Evolutionary conservation across 2,113 vertebrate species (phyloP).

Genomic region (Probosciger aterrimus): DNA sequence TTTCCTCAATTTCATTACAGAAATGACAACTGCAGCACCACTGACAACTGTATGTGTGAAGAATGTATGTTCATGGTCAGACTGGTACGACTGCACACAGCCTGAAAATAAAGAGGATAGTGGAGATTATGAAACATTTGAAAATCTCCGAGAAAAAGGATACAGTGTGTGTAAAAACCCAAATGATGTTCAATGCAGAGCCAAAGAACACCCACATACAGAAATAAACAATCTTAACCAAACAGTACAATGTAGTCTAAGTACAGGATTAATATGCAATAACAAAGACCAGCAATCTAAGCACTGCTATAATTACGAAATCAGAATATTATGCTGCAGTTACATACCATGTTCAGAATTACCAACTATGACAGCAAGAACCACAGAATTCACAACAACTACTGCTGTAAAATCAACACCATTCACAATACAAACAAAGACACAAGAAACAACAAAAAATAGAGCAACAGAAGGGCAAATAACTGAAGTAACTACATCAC

Average conservation of each 20-base stretch:
- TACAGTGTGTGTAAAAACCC: slow-evolving; percentile 43
- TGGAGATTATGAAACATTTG: slow-evolving; percentile 73
- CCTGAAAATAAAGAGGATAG: background rate
- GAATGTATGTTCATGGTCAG: slow-evolving; percentile 61
- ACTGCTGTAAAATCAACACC: background rate
- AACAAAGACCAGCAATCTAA: slow-evolving; percentile 58
- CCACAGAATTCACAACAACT: background rate
- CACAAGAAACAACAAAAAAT: background rate
- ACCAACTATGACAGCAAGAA: background rate
- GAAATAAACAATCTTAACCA: slow-evolving; percentile 46
- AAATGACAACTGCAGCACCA: background rate
- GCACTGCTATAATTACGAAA: slow-evolving; percentile 67
- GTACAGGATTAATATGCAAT: slow-evolving; percentile 54
- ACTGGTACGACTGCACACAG: slow-evolving; percentile 60
- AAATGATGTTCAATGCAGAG: slow-evolving; percentile 33
- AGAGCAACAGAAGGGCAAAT: fast-evolving
- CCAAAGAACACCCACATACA: background rate
- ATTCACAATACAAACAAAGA: background rate
- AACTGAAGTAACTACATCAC: fast-evolving
- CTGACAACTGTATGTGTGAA: slow-evolving; percentile 57
- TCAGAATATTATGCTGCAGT: slow-evolving; percentile 68
- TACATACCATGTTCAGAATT: slow-evolving; percentile 39
- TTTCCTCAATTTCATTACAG: slow-evolving; percentile 10
- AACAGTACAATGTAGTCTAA: slow-evolving; percentile 38
- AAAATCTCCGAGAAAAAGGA: slow-evolving; percentile 39